Evolutionary conservation across 2,888 invertebrate genomes (phyloP), one percentile per base, ranked within the genome.

Genomic region (Dyspetes luteomarginatus): DNA sequence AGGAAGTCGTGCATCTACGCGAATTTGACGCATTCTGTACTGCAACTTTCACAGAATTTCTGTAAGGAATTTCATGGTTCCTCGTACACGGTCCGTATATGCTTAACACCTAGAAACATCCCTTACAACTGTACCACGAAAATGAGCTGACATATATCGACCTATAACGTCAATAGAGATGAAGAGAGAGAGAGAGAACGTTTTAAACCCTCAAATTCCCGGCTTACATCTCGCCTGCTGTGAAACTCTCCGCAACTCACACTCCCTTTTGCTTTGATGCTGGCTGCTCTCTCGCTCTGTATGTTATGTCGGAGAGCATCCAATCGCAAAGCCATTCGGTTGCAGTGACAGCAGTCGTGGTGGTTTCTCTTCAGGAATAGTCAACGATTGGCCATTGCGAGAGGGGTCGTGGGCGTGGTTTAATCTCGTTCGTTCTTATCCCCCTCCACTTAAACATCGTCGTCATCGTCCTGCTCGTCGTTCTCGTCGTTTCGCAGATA

Each of bases 201-300:
- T 81, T 81, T 76, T 78, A 83, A 84, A 85, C 64, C 84, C 78
- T 80, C 81, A 85, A 82, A 85, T 84, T 83, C 82, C 67, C 84
- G 73, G 84, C 82, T 84, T 84, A 84, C 79, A 81, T 81, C 76
- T 74, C 78, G 74, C 75, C 73, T 81, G 26, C 64, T 73, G 26
- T 24, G 60, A 71, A 48, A 48, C 58, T 58, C 60, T 24, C 12
- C 55, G 28, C 9, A 15, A 45, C 45, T 45, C 45, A 15, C 45
- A 17, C 12, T 71, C 62, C 5, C 36, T 52, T 22, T 45, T 72
- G 26, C 26, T 45, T 28, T 36, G 36, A 36, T 12, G 12, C 36
- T 36, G 12, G 36, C 12, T 7, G 36, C 17, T 41, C 9, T 22
- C 28, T 52, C 28, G 22, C 52, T 12, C 52, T 19, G 15, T n/a